Percentiles rank a stretch among this genome's conserved stretches.
Conservation (phyloP, 2,888 invertebrate genomes). For the Drymonia ruficornis region DNA sequence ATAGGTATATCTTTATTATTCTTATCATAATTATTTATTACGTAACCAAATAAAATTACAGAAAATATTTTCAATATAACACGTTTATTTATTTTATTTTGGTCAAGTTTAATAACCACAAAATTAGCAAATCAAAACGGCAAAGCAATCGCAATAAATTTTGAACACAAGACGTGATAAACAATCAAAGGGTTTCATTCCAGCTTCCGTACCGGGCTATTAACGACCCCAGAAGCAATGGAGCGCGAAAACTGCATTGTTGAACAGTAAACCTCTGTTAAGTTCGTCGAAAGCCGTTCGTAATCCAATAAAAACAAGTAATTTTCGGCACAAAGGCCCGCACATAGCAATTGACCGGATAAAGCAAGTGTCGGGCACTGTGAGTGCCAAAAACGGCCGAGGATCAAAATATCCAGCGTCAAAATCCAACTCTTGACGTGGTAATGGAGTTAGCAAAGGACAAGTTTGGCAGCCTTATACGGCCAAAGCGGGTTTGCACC, state of each 20-base stretch:
- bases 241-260: constrained; percentile 36
- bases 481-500: constrained; percentile 50
- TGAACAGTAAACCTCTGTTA: constrained; percentile 28
- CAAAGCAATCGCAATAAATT: not conserved
- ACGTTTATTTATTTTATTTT: not conserved
- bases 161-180: constrained; percentile 11
- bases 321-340: constrained; percentile 51
- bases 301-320: constrained; percentile 53
- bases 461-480: constrained; percentile 56
- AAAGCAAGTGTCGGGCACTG: constrained; percentile 48
- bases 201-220: constrained; percentile 12
- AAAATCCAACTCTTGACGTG: constrained; percentile 62
- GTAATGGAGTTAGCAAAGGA: constrained; percentile 69
- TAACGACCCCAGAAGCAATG: constrained; percentile 28
- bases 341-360: constrained; percentile 63
- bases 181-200: constrained; percentile 24
- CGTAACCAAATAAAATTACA: too few relatives aligned
- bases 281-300: constrained; percentile 28
- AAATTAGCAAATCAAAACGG: not conserved
- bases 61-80: too few relatives aligned
- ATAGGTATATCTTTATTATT: too few relatives aligned
- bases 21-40: too few relatives aligned
- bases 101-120: not conserved
- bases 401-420: constrained; percentile 64
- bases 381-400: constrained; percentile 45